Evolutionary conservation across 2,797 vertebrate species (phyloP).

Genomic region (Darevskia mixta): DNA sequence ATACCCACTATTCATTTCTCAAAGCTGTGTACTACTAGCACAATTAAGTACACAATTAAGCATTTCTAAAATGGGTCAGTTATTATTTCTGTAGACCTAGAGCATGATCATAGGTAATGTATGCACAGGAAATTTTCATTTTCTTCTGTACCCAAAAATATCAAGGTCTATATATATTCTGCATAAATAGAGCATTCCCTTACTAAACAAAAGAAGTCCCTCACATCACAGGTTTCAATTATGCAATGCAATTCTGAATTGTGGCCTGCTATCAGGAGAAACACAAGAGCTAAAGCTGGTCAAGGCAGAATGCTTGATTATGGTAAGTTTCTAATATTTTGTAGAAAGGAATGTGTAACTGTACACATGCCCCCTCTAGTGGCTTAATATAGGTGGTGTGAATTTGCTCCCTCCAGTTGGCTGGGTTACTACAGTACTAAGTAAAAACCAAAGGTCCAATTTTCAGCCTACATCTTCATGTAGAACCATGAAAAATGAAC

Average conservation of each 20-base stretch:
- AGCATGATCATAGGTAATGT: not conserved
- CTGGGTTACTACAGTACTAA: not conserved
- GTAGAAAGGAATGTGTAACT: rapidly evolving
- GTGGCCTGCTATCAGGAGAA: not conserved
- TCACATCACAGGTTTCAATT: not conserved
- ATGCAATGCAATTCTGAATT: not conserved
- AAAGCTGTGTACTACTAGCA: not conserved
- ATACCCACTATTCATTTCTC: not conserved
- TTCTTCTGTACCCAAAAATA: not conserved
- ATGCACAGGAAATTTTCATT: not conserved
- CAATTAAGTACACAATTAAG: not conserved
- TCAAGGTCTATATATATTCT: not conserved
- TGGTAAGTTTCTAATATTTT: not conserved
- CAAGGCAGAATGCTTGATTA: not conserved
- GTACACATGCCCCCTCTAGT: constrained; percentile 66
- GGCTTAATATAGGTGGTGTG: constrained; percentile 29
- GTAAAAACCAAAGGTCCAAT: not conserved
- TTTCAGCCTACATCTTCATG: not conserved
- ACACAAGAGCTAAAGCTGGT: not conserved
- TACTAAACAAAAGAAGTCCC: not conserved
- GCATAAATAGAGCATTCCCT: not conserved
- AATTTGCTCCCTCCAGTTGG: not conserved
- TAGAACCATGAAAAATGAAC: not conserved
- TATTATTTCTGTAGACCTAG: not conserved
- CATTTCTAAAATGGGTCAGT: not conserved